A percentile compares a stretch with the other conserved stretches of the same genome.
Conservation (phyloP, 2,888 invertebrate species). For the Clitarchus hookeri region DNA sequence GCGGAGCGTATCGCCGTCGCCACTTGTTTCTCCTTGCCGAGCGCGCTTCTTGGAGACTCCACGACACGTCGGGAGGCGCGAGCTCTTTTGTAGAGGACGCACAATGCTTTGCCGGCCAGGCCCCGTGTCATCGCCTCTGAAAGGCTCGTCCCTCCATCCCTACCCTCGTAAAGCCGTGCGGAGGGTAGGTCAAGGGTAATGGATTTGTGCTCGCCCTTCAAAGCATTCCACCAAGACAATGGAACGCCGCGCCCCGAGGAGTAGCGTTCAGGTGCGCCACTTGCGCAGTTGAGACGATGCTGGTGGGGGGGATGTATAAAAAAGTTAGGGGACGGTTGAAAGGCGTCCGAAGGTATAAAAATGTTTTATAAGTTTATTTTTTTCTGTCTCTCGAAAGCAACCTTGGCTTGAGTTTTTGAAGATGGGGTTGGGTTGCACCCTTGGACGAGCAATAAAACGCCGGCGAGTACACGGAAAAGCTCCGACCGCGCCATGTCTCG, state of each 20-base stretch:
- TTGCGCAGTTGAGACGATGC: background rate
- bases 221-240: background rate
- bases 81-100: too few species aligned
- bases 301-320: background rate
- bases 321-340: background rate
- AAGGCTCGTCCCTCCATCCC: background rate
- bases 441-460: background rate
- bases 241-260: background rate
- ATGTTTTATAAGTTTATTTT: background rate
- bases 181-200: background rate
- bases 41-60: too few species aligned
- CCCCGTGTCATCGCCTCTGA: background rate
- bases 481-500: background rate
- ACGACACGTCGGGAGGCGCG: too few species aligned
- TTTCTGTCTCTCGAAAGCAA: background rate
- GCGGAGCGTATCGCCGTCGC: too few species aligned
- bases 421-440: background rate
- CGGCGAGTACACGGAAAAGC: background rate
- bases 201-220: conserved; percentile 1
- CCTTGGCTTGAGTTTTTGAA: background rate
- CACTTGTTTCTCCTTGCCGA: too few species aligned
- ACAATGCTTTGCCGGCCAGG: background rate
- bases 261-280: background rate
- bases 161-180: background rate
- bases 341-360: background rate